Conservation (phyloP, 2,888 invertebrate genomes). For the Aplocera efformata region DNA sequence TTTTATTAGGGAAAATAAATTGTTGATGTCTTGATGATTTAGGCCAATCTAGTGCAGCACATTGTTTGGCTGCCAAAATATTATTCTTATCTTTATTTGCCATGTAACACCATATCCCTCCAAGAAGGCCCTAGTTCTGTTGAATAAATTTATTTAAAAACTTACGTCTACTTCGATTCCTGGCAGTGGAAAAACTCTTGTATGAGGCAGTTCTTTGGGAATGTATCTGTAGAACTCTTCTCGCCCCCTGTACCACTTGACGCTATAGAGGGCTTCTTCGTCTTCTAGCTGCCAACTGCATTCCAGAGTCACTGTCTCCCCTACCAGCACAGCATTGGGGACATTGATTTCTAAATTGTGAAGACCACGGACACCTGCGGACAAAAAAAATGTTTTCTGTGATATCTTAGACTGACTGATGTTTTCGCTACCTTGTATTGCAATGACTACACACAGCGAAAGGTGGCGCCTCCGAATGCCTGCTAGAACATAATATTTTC, state of each 20-base stretch:
- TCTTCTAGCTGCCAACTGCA: conserved; percentile 88
- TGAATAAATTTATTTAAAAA: conserved; percentile 31
- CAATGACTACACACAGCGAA: too few relatives aligned
- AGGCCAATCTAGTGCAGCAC: too few relatives aligned
- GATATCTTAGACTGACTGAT: too few relatives aligned
- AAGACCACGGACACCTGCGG: conserved; percentile 79
- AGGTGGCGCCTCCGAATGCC: too few relatives aligned
- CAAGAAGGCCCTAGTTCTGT: too few relatives aligned
- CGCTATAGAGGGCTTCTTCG: conserved; percentile 86
- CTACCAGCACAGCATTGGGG: conserved; percentile 85
- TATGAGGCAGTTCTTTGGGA: conserved; percentile 88
- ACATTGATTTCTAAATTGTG: conserved; percentile 86
- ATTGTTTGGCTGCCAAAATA: too few relatives aligned
- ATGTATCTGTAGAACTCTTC: conserved; percentile 90
- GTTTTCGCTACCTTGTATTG: neutral
- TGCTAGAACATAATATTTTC: too few relatives aligned
- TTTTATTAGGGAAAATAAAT: too few relatives aligned
- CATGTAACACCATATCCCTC: too few relatives aligned
- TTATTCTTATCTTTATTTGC: too few relatives aligned
- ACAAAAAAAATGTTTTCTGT: conserved; percentile 24
- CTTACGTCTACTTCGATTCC: conserved; percentile 88
- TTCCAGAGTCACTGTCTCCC: conserved; percentile 86
- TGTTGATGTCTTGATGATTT: too few relatives aligned
- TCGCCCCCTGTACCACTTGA: conserved; percentile 90
- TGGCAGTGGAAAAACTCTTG: conserved; percentile 85